Percentiles rank a stretch among this genome's conserved stretches.
Evolutionary conservation across 2,113 vertebrate genomes (phyloP).

Genomic region (Cephalopholis sonnerati): DNA sequence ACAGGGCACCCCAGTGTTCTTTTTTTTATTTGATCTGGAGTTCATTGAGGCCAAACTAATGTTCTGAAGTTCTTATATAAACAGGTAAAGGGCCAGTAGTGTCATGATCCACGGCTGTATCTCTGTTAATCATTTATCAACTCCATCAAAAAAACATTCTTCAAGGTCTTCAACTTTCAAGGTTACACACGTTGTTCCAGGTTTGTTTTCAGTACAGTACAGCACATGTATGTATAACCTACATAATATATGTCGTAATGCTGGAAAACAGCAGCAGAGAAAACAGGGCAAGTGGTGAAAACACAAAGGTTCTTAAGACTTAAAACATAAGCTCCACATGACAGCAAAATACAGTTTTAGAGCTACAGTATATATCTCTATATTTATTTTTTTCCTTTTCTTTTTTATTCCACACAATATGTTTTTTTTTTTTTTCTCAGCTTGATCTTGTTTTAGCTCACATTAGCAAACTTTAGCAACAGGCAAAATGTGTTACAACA

Average conservation of each 20-base stretch:
- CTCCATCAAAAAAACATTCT: background rate
- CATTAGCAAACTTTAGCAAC: background rate
- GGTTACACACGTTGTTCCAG: background rate
- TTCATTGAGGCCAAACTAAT: background rate
- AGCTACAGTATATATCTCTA: background rate
- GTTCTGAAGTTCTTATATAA: slow-evolving; percentile 16
- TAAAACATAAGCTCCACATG: background rate
- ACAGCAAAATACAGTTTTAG: background rate
- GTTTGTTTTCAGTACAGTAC: background rate
- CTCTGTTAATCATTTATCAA: slow-evolving; percentile 40
- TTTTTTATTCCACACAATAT: background rate
- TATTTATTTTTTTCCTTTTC: background rate
- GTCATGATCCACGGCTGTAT: background rate
- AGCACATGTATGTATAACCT: background rate
- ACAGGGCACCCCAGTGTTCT: background rate
- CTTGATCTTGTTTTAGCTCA: background rate
- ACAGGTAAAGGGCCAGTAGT: background rate
- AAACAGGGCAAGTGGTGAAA: background rate
- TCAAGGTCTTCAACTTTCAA: no score
- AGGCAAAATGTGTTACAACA: background rate
- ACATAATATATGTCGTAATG: background rate
- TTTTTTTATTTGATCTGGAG: background rate
- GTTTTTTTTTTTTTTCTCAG: no score
- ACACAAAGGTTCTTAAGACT: background rate
- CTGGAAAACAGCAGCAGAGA: background rate